Conservation (phyloP, 1,140 invertebrate species). For the Macrocentrus cingulum region DNA sequence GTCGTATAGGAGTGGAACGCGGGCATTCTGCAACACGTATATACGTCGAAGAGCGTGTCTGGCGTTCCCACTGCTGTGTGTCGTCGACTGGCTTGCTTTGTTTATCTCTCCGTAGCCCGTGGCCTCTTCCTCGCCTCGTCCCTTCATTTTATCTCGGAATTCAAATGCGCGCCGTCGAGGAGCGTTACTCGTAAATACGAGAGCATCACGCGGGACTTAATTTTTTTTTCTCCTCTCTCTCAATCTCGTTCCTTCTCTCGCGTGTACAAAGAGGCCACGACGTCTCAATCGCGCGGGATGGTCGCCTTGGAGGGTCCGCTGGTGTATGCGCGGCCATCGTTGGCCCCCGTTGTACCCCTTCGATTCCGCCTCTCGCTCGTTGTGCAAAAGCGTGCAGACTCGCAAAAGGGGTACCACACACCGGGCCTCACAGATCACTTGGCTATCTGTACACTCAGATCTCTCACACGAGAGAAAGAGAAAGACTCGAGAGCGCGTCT, state of each 20-base stretch:
- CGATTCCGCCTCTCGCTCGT: conserved; percentile 20
- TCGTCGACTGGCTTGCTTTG: conserved; percentile 13
- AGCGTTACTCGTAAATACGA: conserved; percentile 60
- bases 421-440: conserved; percentile 59
- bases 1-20: conserved; percentile 16
- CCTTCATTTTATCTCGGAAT: conserved; percentile 46
- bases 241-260: not conserved
- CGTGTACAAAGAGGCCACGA: conserved; percentile 56
- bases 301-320: conserved; percentile 54
- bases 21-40: no score
- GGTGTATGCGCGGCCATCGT: conserved; percentile 10
- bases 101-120: conserved; percentile 20
- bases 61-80: not conserved
- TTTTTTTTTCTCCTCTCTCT: not conserved
- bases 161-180: conserved; percentile 37
- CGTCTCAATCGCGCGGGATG: conserved; percentile 54
- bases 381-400: conserved; percentile 50
- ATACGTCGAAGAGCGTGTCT: no score
- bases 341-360: not conserved
- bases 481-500: conserved; percentile 2
- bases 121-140: conserved; percentile 23
- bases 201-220: conserved; percentile 46
- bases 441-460: conserved; percentile 54
- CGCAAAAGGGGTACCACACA: conserved; percentile 58
- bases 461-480: conserved; percentile 33